phyloP scores from a whole-genome alignment of 2,888 invertebrate genomes.

The Seladonia tumulorum region DNA sequence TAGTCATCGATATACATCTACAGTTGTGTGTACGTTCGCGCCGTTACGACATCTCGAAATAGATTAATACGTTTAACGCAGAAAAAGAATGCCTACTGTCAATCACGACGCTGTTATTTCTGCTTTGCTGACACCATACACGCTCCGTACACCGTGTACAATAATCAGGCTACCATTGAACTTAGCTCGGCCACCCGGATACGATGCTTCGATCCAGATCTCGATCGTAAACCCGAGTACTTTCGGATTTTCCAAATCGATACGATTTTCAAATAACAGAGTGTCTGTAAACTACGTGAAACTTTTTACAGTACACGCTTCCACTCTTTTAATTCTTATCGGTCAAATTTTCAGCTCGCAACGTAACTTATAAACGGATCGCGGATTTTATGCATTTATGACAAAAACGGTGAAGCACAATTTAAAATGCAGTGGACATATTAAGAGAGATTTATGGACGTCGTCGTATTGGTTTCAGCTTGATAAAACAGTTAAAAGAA shows the following conservation, averaged over 20 bases:
- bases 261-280: neutral
- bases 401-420: too few species aligned
- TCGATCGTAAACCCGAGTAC: neutral
- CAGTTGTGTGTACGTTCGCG: slow-evolving; percentile 9
- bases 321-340: neutral
- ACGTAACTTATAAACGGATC: too few species aligned
- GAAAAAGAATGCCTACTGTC: neutral
- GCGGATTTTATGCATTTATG: too few species aligned
- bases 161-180: neutral
- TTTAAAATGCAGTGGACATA: too few species aligned
- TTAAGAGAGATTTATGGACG: too few species aligned
- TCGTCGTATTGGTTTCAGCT: too few species aligned
- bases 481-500: too few species aligned
- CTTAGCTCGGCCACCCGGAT: neutral
- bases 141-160: neutral
- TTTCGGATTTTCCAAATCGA: neutral
- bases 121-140: neutral
- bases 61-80: neutral
- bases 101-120: neutral
- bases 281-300: too few species aligned
- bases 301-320: neutral
- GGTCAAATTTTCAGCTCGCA: neutral
- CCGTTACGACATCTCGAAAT: slow-evolving; percentile 35
- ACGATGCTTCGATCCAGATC: neutral
- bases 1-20: slow-evolving; percentile 30